These are phyloP conservation scores for Otocyon megalotis DNA, from an alignment of 2,113 vertebrate genomes.

Conservation along the genomic window DNA sequence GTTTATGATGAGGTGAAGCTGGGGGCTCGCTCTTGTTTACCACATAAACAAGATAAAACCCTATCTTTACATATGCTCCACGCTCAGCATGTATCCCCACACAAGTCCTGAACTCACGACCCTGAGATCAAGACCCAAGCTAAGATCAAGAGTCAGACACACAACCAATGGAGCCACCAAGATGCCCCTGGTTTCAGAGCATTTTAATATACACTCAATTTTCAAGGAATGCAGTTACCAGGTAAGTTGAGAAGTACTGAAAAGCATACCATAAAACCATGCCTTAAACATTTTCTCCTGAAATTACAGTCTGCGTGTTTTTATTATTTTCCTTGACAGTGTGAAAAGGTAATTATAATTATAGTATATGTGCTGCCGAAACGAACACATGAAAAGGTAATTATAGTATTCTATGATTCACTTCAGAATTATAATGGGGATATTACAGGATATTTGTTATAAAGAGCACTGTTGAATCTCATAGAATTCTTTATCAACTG, in stretches of 20 bases:
- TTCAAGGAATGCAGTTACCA: neutral
- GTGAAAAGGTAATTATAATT: neutral
- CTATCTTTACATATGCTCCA: too few relatives aligned
- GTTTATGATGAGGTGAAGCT: neutral
- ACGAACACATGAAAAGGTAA: too few relatives aligned
- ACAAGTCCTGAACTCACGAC: neutral
- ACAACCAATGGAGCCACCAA: neutral
- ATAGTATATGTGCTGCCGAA: too few relatives aligned
- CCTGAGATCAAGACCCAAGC: neutral
- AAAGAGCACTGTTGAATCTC: too few relatives aligned
- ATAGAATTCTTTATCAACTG: too few relatives aligned
- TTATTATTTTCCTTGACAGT: neutral
- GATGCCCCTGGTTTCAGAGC: neutral
- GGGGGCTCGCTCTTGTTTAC: too few relatives aligned
- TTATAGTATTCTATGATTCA: fast-evolving
- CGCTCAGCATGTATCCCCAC: neutral
- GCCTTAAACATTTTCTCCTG: fast-evolving
- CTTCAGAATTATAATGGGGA: too few relatives aligned
- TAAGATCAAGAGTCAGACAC: neutral
- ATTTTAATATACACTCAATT: neutral
- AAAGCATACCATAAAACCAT: neutral
- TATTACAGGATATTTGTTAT: fast-evolving
- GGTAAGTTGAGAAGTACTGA: neutral
- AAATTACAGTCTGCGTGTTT: neutral
- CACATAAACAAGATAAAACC: neutral